Evolutionary conservation across 2,888 invertebrate genomes (phyloP).

Genomic region (Hirtodrosophila duncani): DNA sequence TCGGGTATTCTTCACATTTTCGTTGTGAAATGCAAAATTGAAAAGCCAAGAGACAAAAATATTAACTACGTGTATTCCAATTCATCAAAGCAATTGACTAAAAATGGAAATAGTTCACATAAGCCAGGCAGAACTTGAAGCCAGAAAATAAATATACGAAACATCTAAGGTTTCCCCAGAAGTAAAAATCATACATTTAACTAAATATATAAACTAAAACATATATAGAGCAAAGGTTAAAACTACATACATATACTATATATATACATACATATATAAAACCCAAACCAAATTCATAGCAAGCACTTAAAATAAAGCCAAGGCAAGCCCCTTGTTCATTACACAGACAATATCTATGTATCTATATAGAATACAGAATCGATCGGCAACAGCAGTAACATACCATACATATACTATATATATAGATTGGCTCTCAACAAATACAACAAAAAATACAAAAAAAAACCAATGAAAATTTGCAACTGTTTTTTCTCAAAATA

Average conservation of each 20-base stretch:
- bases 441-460: constrained; percentile 4
- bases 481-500: too few relatives aligned
- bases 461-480: constrained; percentile 16
- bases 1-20: constrained; percentile 19
- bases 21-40: neutral
- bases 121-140: constrained; percentile 25
- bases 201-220: constrained; percentile 34
- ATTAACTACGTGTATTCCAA: constrained; percentile 67
- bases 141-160: constrained; percentile 56
- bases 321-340: constrained; percentile 31
- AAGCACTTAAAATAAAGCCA: too few relatives aligned
- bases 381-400: neutral
- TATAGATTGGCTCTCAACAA: constrained; percentile 41
- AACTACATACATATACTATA: constrained; percentile 29
- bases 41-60: constrained; percentile 16
- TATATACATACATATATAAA: constrained; percentile 30
- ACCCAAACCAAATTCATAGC: constrained; percentile 4
- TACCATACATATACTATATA: too few relatives aligned
- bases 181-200: constrained; percentile 34
- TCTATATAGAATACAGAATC: too few relatives aligned
- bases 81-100: constrained; percentile 69
- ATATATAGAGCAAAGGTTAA: constrained; percentile 37
- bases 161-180: constrained; percentile 67
- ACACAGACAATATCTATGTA: constrained; percentile 47
- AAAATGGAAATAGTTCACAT: constrained; percentile 29